A percentile compares a stretch with the other conserved stretches of the same genome.
These are phyloP conservation scores for Pelochelys cantorii DNA, from an alignment of 2,797 vertebrate genomes.

Conservation along the genomic window DNA sequence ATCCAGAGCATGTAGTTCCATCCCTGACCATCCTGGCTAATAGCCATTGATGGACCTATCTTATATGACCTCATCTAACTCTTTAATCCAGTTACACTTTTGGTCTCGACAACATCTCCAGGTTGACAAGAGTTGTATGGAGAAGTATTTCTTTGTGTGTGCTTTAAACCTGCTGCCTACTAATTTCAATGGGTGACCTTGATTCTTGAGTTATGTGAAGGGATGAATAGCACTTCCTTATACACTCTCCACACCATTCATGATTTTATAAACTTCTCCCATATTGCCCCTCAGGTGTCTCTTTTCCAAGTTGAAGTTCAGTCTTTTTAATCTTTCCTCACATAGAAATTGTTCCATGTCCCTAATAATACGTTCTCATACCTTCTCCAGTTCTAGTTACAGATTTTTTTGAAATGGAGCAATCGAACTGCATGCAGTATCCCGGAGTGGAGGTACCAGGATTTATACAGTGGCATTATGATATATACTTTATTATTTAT, in stretches of 20 bases:
- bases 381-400: background rate
- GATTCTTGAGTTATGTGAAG: background rate
- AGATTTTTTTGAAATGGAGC: background rate
- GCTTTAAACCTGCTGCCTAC: background rate
- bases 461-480: background rate
- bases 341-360: background rate
- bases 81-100: background rate
- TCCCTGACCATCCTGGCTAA: background rate
- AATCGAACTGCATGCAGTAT: background rate
- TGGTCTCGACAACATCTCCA: background rate
- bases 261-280: background rate
- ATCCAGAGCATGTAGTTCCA: background rate
- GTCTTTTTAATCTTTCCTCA: background rate
- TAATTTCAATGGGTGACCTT: background rate
- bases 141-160: background rate
- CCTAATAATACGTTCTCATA: background rate
- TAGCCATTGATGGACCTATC: background rate
- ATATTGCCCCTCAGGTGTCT: background rate
- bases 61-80: background rate
- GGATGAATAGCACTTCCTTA: background rate
- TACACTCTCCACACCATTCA: background rate
- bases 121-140: background rate
- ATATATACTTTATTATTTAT: background rate
- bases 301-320: background rate
- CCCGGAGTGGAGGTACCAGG: background rate